Conservation (phyloP, 2,113 vertebrate species). For the Spea multiplicata region DNA sequence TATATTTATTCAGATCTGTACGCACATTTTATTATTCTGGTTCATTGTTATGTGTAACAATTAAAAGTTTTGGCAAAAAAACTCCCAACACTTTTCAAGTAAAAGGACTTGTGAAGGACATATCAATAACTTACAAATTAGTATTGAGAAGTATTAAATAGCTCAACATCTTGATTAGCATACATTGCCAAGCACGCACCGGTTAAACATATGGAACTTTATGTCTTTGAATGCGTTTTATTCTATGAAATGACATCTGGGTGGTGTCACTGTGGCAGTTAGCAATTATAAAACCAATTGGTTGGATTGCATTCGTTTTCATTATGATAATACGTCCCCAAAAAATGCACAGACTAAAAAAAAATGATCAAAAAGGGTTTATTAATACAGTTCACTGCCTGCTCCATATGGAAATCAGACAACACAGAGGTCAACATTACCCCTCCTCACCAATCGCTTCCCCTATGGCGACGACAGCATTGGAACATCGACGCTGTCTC, state of each 20-base stretch:
- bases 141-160: slow-evolving; percentile 47
- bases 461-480: background rate
- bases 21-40: no score
- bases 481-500: background rate
- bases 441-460: background rate
- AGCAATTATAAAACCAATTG: slow-evolving; percentile 47
- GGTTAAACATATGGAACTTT: slow-evolving; percentile 44
- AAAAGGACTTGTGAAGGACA: slow-evolving; percentile 36
- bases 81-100: background rate
- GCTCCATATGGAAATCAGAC: background rate
- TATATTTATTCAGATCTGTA: no score
- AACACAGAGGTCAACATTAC: background rate
- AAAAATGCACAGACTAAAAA: slow-evolving; percentile 1
- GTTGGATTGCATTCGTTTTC: slow-evolving; percentile 32
- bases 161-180: slow-evolving; percentile 33
- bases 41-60: background rate
- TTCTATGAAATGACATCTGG: slow-evolving; percentile 44
- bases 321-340: slow-evolving; percentile 41
- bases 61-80: background rate
- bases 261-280: slow-evolving; percentile 43
- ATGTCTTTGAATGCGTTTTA: slow-evolving; percentile 26
- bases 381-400: background rate
- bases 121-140: slow-evolving; percentile 46
- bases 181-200: slow-evolving; percentile 32
- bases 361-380: slow-evolving; percentile 12